Evolutionary conservation across 2,113 vertebrate species (phyloP).

Genomic region (Dermatemys mawii): DNA sequence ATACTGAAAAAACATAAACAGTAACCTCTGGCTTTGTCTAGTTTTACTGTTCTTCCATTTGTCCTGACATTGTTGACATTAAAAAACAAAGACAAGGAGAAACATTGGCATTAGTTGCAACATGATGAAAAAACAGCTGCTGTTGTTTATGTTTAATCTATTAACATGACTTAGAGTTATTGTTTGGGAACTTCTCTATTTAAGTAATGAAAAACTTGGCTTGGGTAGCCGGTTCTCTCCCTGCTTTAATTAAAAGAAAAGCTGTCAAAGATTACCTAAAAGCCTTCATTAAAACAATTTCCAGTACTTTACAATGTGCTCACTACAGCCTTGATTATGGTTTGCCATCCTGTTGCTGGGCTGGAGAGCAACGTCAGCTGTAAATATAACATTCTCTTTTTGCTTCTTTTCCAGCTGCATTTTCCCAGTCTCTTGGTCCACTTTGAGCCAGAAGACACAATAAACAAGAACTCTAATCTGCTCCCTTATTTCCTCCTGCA

Average conservation of each 20-base stretch:
- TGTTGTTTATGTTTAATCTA: neutral
- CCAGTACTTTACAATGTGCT: neutral
- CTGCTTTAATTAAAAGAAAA: neutral
- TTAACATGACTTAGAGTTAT: neutral
- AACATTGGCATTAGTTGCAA: neutral
- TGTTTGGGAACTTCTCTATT: neutral
- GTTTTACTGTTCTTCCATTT: neutral
- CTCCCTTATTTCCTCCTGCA: neutral
- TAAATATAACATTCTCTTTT: neutral
- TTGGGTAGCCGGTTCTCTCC: fast-evolving
- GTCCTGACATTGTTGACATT: neutral
- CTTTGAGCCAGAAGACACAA: neutral
- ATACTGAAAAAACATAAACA: neutral
- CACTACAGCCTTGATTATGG: neutral
- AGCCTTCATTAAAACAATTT: neutral
- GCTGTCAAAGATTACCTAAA: neutral
- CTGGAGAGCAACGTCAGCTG: neutral
- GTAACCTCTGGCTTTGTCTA: no score
- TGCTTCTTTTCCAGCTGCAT: neutral
- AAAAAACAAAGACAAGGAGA: neutral
- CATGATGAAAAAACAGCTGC: neutral
- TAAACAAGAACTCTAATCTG: neutral
- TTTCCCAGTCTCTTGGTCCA: neutral
- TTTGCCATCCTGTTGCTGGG: neutral
- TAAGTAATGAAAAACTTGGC: neutral